phyloP scores from a whole-genome alignment of 2,113 vertebrate species.

The Calidris pygmaea region DNA sequence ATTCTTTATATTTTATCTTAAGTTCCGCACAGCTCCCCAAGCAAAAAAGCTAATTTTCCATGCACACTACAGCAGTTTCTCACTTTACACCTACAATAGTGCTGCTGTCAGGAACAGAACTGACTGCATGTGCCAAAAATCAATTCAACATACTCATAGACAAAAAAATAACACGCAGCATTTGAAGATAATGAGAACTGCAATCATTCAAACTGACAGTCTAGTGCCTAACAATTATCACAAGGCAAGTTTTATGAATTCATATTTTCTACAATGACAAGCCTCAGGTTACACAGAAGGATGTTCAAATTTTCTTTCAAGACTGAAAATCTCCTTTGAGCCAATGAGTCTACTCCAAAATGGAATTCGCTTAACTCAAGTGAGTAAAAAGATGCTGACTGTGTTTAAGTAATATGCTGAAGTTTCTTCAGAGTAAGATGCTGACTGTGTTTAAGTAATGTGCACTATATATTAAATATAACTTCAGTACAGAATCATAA shows the following conservation, averaged over 20 bases:
- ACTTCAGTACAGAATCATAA: not conserved
- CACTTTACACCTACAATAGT: constrained; percentile 56
- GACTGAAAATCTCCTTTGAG: constrained; percentile 23
- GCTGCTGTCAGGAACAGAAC: constrained; percentile 60
- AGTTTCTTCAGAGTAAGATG: constrained; percentile 4
- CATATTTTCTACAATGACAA: constrained; percentile 48
- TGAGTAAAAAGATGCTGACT: constrained; percentile 26
- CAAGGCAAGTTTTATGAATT: constrained; percentile 58
- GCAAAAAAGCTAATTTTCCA: constrained; percentile 37
- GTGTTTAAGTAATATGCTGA: not conserved
- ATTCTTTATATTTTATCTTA: not conserved
- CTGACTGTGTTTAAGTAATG: not conserved
- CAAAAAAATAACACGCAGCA: constrained; percentile 54
- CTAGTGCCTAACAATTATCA: constrained; percentile 67
- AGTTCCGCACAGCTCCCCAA: not conserved
- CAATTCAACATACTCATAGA: constrained; percentile 68
- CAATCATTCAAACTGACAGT: constrained; percentile 72
- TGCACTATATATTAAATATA: not conserved
- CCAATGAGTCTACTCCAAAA: constrained; percentile 24
- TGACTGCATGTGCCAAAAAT: constrained; percentile 63
- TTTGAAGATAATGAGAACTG: constrained; percentile 71
- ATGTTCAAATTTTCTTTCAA: constrained; percentile 22
- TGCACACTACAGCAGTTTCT: constrained; percentile 46
- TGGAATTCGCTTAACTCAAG: not conserved
- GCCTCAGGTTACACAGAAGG: constrained; percentile 55